phyloP scores from a whole-genome alignment of 2,888 invertebrate species.

The Trachelus iudaicus region DNA sequence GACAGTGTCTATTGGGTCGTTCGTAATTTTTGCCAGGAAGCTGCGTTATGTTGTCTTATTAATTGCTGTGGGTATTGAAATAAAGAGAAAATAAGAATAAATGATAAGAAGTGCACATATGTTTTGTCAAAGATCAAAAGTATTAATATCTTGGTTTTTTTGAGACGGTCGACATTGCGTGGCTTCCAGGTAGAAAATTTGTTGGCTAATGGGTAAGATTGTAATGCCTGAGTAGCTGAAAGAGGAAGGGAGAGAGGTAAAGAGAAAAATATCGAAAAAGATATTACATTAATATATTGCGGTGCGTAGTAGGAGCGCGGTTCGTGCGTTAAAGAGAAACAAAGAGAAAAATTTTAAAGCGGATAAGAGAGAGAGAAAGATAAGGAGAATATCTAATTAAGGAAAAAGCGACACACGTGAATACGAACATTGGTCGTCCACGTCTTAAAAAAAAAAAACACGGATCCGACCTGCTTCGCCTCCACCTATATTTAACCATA shows the following conservation, averaged over 20 bases:
- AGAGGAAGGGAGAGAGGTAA: not conserved
- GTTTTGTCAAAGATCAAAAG: too few species aligned
- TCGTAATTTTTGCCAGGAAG: not conserved
- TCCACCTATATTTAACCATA: not conserved
- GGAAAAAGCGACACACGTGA: not conserved
- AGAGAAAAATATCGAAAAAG: not conserved
- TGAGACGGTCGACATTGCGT: not conserved
- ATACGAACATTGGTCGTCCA: not conserved
- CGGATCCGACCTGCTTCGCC: conserved; percentile 3
- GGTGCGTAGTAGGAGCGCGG: not conserved
- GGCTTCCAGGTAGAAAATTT: not conserved
- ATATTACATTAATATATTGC: not conserved
- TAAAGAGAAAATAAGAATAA: not conserved
- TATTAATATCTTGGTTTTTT: not conserved
- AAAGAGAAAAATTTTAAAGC: not conserved
- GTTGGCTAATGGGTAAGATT: not conserved
- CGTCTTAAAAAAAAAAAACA: not conserved
- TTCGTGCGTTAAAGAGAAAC: not conserved
- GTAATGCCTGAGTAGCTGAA: not conserved
- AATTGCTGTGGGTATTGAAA: not conserved
- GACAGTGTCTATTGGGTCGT: not conserved
- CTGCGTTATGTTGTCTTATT: not conserved
- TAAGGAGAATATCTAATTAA: not conserved
- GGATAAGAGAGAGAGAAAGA: conserved; percentile 1
- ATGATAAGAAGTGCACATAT: too few species aligned